Percentiles rank a stretch among this genome's conserved stretches.
These are phyloP conservation scores for Tridacna gigas DNA, from an alignment of 2,888 invertebrate species.

Conservation along the genomic window DNA sequence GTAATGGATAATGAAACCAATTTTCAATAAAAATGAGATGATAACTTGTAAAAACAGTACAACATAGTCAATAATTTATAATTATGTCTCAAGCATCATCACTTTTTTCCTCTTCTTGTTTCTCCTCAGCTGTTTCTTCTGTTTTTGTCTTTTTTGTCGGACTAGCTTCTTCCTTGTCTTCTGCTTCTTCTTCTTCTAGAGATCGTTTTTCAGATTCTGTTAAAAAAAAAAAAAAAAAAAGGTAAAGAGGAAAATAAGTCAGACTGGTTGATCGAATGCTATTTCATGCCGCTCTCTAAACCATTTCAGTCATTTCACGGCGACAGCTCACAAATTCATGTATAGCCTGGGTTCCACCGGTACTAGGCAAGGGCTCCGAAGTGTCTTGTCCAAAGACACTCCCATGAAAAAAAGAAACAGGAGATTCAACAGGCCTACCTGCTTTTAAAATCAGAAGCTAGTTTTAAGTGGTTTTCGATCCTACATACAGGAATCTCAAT, in stretches of 20 bases:
- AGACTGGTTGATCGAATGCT: too few relatives aligned
- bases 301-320: too few relatives aligned
- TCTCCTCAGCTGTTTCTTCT: conserved; percentile 57
- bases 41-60: conserved; percentile 24
- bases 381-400: too few relatives aligned
- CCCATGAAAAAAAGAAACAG: too few relatives aligned
- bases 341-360: too few relatives aligned
- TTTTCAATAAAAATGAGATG: conserved; percentile 58
- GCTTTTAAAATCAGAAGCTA: too few relatives aligned
- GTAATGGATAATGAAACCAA: conserved; percentile 56
- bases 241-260: not conserved
- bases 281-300: too few relatives aligned
- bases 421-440: too few relatives aligned
- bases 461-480: too few relatives aligned
- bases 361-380: too few relatives aligned
- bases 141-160: conserved; percentile 75
- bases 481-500: too few relatives aligned
- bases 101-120: conserved; percentile 43
- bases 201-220: conserved; percentile 58
- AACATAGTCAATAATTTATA: conserved; percentile 23
- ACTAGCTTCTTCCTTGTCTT: conserved; percentile 73
- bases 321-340: too few relatives aligned
- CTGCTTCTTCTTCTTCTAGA: conserved; percentile 63
- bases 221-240: not conserved
- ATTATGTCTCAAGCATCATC: conserved; percentile 44